A percentile compares a stretch with the other conserved stretches of the same genome.
These are phyloP conservation scores for Athripsodes cinereus DNA, from an alignment of 2,888 invertebrate genomes.

Conservation along the genomic window DNA sequence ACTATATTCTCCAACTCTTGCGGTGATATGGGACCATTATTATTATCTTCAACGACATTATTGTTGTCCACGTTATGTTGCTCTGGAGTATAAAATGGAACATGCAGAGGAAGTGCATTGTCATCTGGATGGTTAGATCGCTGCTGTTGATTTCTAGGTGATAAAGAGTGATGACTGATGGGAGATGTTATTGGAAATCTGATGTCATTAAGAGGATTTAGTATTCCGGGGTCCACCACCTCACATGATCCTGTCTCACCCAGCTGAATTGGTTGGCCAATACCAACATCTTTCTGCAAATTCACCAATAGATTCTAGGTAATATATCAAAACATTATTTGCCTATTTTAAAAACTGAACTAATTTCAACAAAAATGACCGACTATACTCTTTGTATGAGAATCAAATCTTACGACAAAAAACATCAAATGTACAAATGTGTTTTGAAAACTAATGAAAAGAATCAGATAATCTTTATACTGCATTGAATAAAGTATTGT, in stretches of 20 bases:
- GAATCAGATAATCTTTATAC: no score
- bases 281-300: conserved; percentile 13
- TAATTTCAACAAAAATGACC: not conserved
- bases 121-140: not conserved
- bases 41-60: conserved; percentile 44
- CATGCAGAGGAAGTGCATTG: not conserved
- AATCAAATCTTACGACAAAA: no score
- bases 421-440: no score
- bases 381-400: no score
- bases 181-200: conserved; percentile 22
- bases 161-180: not conserved
- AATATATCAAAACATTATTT: no score
- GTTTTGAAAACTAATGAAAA: no score
- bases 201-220: conserved; percentile 23
- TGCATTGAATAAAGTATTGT: no score
- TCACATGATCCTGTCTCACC: not conserved
- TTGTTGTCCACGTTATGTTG: conserved; percentile 30
- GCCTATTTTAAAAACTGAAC: no score
- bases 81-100: not conserved
- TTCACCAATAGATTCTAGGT: not conserved
- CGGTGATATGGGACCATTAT: conserved; percentile 51
- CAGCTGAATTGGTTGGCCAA: conserved; percentile 8
- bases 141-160: conserved; percentile 1
- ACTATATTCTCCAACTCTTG: conserved; percentile 54
- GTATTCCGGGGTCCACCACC: conserved; percentile 22